phyloP scores from a whole-genome alignment of 2,797 vertebrate species.

The Pterois miles region DNA sequence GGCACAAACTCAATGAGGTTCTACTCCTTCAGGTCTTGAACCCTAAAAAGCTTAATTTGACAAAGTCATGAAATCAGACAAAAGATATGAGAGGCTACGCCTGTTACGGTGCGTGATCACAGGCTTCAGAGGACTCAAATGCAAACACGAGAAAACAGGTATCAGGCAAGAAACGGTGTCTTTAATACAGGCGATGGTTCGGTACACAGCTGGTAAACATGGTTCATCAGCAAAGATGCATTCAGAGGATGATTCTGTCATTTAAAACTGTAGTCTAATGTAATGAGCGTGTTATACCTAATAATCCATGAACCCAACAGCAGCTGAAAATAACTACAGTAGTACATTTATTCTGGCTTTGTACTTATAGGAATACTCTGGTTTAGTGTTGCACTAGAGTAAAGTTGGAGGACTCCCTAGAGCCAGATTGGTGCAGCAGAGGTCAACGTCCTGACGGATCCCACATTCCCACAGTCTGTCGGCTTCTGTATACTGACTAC shows the following conservation, averaged over 20 bases:
- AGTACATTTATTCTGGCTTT: background rate
- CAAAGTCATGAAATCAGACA: background rate
- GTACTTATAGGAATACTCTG: background rate
- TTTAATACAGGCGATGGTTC: too few species aligned
- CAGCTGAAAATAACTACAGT: background rate
- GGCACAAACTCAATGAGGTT: too few species aligned
- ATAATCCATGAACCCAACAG: background rate
- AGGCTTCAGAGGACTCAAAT: too few species aligned
- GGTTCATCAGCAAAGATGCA: background rate
- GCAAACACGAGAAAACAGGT: too few species aligned
- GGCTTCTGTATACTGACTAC: too few species aligned
- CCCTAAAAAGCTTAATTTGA: background rate
- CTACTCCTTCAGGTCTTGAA: too few species aligned
- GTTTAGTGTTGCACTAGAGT: background rate
- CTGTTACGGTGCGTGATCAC: too few species aligned
- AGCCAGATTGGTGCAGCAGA: background rate
- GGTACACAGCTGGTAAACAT: too few species aligned
- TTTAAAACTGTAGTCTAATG: background rate
- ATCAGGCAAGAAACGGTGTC: too few species aligned
- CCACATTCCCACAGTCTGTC: background rate
- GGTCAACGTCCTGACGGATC: background rate
- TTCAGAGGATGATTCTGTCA: background rate
- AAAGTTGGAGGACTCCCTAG: too few species aligned
- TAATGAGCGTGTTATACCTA: background rate
- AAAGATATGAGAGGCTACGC: background rate